phyloP scores from a whole-genome alignment of 2,113 vertebrate genomes.

The Silurus glanis region DNA sequence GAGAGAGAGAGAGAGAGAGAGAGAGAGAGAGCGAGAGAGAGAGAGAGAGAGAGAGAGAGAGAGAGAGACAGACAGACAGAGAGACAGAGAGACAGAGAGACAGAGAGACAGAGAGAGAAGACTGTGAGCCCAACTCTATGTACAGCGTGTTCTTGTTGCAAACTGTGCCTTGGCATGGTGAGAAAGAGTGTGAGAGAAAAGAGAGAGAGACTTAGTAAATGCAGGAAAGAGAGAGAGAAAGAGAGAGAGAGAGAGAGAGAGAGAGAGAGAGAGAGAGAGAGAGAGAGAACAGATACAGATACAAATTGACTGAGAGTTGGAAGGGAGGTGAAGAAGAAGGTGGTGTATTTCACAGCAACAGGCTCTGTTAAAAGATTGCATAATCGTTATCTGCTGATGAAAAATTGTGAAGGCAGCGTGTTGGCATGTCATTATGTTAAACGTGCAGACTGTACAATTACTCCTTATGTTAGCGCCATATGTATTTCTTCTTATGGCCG shows the following conservation, averaged over 20 bases:
- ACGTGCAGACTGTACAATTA: not conserved
- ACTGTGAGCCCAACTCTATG: slow-evolving; percentile 44
- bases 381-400: slow-evolving; percentile 44
- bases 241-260: not conserved
- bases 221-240: not conserved
- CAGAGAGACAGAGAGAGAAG: slow-evolving; percentile 47
- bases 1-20: slow-evolving; percentile 37
- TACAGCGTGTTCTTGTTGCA: slow-evolving; percentile 55
- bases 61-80: slow-evolving; percentile 39
- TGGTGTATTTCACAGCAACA: slow-evolving; percentile 52
- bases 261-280: not conserved
- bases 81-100: slow-evolving; percentile 36
- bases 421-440: not conserved
- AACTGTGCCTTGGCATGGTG: slow-evolving; percentile 59
- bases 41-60: slow-evolving; percentile 37
- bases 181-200: slow-evolving; percentile 25
- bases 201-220: not conserved
- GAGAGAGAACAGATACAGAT: slow-evolving; percentile 19
- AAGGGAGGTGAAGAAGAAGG: slow-evolving; percentile 32
- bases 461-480: not conserved
- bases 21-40: slow-evolving; percentile 47
- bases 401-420: slow-evolving; percentile 14
- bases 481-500: slow-evolving; percentile 12
- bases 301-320: slow-evolving; percentile 27
- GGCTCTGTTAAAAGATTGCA: slow-evolving; percentile 42